Base-by-base conservation (phyloP, 2,797 vertebrate genomes). In the Poeciliopsis infans region DNA sequence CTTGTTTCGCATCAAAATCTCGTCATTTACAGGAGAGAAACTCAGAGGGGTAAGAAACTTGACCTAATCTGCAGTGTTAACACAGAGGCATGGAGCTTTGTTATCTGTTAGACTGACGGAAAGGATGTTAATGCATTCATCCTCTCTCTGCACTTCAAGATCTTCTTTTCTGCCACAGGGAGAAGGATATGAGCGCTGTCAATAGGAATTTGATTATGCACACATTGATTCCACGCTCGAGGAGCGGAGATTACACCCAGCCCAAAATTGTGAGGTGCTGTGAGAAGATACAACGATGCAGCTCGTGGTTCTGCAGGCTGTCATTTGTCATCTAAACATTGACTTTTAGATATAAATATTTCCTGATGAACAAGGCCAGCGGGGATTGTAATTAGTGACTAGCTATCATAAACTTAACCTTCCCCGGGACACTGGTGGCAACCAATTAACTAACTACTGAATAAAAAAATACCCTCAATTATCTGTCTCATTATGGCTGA, bases 1-100 rank as follows among this genome's bases (percentile, higher is more conserved):
- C 98, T 99, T 99, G 98, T 99, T 99, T 99, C 98, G 99, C 98
- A 99, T 99, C 98, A 98, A 96, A 75, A 99, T 98, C 97, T 97
- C 98, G 98, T 99, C 98, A 99, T 99, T 99, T 99, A 99, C 98
- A 99, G 98, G 97, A 97, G 97, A 97, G 97, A 96, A 99, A 97
- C 97, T 99, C 97, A 97, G 96, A 98, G 97, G 97, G 97, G 97
- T 97, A 98, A 97, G 68, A 95, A 98, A 98, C 96, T 97, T 99
- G 98, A 99, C 98, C 98, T 99, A 99, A 99, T 99, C 97, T 97
- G 95, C 97, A 97, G 97, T 99, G 97, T 99, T 99, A 99, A 99
- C 98, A 99, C 96, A 96, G 96, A 98, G 97, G 96, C 97, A 97
- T 94, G 87, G 96, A 96, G 97, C 97, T 98, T 97, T 98, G 97